Percentiles rank a stretch among this genome's conserved stretches.
These are phyloP conservation scores for Drosophila aldrichi DNA, from an alignment of 2,888 invertebrate species.

Conservation along the genomic window DNA sequence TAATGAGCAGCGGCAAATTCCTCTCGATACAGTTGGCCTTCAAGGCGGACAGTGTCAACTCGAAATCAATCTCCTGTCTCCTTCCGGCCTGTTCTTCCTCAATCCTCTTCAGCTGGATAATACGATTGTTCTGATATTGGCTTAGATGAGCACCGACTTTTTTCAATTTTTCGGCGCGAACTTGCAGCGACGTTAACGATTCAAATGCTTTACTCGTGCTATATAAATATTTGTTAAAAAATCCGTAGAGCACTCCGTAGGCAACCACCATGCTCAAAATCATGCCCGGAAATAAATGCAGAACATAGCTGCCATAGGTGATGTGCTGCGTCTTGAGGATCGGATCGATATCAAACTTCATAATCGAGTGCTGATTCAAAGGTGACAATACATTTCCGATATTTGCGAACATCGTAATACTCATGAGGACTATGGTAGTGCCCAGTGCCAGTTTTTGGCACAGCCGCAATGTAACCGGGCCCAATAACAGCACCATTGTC, in stretches of 20 bases:
- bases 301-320: conserved; percentile 90
- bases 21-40: conserved; percentile 91
- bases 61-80: conserved; percentile 83
- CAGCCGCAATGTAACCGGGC: conserved; percentile 90
- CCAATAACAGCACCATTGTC: conserved; percentile 90
- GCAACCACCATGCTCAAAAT: conserved; percentile 86
- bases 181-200: conserved; percentile 89
- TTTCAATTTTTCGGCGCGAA: conserved; percentile 85
- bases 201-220: conserved; percentile 86
- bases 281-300: conserved; percentile 92
- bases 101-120: not conserved
- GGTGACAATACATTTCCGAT: conserved; percentile 96
- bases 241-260: conserved; percentile 89
- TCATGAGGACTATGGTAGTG: conserved; percentile 93
- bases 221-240: conserved; percentile 89
- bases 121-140: not conserved
- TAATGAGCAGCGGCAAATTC: conserved; percentile 90
- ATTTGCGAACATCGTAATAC: conserved; percentile 94
- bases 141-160: not conserved
- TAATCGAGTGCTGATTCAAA: conserved; percentile 93
- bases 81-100: not conserved
- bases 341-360: conserved; percentile 80
- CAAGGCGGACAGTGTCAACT: conserved; percentile 86
- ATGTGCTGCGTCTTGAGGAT: conserved; percentile 86
- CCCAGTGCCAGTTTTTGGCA: conserved; percentile 95